Percentiles rank a stretch among this genome's conserved stretches.
Conservation (phyloP, 2,113 vertebrate species). For the Platichthys stellatus region DNA sequence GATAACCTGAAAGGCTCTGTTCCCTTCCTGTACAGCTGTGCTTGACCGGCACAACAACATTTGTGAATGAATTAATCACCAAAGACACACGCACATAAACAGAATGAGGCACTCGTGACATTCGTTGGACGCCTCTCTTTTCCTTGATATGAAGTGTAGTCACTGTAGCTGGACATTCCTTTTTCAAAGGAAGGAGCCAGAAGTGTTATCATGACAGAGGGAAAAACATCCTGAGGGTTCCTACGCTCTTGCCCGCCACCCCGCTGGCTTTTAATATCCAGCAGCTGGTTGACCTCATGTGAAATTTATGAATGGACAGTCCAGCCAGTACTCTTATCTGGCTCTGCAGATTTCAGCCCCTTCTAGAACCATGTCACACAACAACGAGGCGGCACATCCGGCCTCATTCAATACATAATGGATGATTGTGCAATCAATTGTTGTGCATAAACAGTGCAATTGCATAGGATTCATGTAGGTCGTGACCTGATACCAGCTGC, state of each 20-base stretch:
- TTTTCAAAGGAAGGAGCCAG: slow-evolving; percentile 65
- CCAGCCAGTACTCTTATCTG: slow-evolving; percentile 58
- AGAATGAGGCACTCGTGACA: slow-evolving; percentile 25
- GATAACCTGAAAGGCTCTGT: slow-evolving; percentile 72
- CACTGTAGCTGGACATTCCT: slow-evolving; percentile 20
- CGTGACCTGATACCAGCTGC: slow-evolving; percentile 65
- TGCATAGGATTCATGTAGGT: slow-evolving; percentile 46
- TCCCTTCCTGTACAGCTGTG: slow-evolving; percentile 82
- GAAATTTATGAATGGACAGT: slow-evolving; percentile 73
- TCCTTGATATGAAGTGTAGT: slow-evolving; percentile 47
- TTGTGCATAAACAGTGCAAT: slow-evolving; percentile 38
- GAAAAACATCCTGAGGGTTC: slow-evolving; percentile 73
- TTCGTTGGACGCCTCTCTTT: slow-evolving; percentile 21
- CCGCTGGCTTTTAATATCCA: slow-evolving; percentile 64
- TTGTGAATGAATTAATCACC: slow-evolving; percentile 64
- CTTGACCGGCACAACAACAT: slow-evolving; percentile 65
- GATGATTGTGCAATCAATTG: slow-evolving; percentile 60
- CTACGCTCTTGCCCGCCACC: slow-evolving; percentile 13
- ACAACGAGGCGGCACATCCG: slow-evolving; percentile 73
- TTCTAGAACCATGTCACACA: slow-evolving; percentile 55
- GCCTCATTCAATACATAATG: slow-evolving; percentile 62
- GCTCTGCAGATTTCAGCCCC: slow-evolving; percentile 52
- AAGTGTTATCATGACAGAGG: slow-evolving; percentile 57
- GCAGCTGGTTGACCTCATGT: slow-evolving; percentile 72
- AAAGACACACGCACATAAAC: slow-evolving; percentile 34